A percentile compares a stretch with the other conserved stretches of the same genome.
Evolutionary conservation across 2,113 vertebrate species (phyloP).

Genomic region (Aramus guarauna): DNA sequence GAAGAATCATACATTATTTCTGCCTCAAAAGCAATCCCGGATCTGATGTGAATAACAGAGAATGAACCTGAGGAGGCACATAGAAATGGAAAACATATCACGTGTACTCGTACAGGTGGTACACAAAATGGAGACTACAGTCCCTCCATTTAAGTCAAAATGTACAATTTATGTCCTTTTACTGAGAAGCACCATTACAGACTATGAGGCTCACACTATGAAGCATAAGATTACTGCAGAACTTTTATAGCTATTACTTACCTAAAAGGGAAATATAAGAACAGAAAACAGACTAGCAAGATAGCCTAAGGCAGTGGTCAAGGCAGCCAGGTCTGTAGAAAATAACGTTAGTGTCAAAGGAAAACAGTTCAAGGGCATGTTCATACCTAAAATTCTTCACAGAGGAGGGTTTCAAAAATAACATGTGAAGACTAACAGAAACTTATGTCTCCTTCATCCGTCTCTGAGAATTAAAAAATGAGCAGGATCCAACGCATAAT

Average conservation of each 20-base stretch:
- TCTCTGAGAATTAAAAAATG: fast-evolving
- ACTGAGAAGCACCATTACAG: not conserved
- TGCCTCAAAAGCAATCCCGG: not conserved
- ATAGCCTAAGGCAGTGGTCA: not conserved
- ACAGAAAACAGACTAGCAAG: not conserved
- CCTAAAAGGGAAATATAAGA: not conserved
- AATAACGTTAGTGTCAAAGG: fast-evolving
- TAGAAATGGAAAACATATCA: fast-evolving
- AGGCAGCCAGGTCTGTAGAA: fast-evolving
- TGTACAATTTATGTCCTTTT: not conserved
- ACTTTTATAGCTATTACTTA: not conserved
- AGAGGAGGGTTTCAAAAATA: not conserved
- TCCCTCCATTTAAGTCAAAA: fast-evolving
- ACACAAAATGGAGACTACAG: not conserved
- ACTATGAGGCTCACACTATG: fast-evolving
- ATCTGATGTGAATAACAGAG: not conserved
- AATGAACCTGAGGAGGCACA: not conserved
- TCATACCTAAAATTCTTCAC: not conserved
- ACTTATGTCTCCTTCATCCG: fast-evolving
- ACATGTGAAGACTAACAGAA: not conserved
- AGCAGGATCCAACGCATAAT: fast-evolving
- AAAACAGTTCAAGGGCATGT: no score
- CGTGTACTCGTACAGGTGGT: fast-evolving
- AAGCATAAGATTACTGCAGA: no score
- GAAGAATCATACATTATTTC: not conserved